Percentiles rank a stretch among this genome's conserved stretches.
Conservation (phyloP, 2,888 invertebrate genomes). For the Netelia virgata region DNA sequence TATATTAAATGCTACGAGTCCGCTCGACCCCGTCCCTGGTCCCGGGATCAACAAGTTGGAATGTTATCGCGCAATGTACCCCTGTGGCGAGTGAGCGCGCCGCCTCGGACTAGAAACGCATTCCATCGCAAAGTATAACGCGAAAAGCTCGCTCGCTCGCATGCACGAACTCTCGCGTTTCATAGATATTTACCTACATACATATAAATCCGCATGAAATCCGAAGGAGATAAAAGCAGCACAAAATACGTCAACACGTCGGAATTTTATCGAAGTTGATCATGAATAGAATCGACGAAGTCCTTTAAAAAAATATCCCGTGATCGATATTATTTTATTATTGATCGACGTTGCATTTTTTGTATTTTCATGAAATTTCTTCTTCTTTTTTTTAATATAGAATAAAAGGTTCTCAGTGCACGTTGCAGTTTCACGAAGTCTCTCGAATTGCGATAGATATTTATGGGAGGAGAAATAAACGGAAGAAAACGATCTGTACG, state of each 20-base stretch:
- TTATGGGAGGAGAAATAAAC: conserved; percentile 15
- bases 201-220: not conserved
- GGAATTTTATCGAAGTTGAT: conserved; percentile 50
- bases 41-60: conserved; percentile 72
- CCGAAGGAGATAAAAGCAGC: not conserved
- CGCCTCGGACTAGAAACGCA: conserved; percentile 60
- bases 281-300: conserved; percentile 13
- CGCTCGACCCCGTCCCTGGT: conserved; percentile 17
- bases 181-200: not conserved
- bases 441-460: conserved; percentile 15
- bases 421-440: conserved; percentile 34
- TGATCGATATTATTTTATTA: too few relatives aligned
- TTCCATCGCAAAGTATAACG: conserved; percentile 65
- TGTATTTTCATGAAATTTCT: not conserved
- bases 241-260: conserved; percentile 40
- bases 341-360: not conserved
- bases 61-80: conserved; percentile 67
- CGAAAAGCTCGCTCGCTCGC: conserved; percentile 56
- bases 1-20: not conserved
- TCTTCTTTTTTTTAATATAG: not conserved
- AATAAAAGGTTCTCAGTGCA: not conserved
- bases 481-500: conserved; percentile 31
- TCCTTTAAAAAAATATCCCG: not conserved
- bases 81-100: conserved; percentile 59
- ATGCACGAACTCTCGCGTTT: conserved; percentile 22